Percentiles rank a stretch among this genome's conserved stretches.
Conservation (phyloP, 2,888 invertebrate genomes). For the Euproctis similis region DNA sequence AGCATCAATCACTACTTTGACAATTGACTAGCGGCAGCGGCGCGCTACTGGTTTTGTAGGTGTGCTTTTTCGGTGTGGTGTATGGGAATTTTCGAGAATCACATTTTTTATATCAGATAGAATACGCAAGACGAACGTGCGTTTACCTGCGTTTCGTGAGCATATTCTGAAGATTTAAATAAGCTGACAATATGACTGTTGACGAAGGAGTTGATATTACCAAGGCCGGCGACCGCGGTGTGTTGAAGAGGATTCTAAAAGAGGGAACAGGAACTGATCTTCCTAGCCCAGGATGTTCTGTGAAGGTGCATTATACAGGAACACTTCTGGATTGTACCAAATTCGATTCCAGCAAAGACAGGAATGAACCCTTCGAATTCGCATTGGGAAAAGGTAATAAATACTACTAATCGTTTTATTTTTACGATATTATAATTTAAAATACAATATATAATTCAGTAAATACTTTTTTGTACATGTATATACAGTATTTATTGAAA, state of each 20-base stretch:
- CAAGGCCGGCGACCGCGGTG: slow-evolving; percentile 79
- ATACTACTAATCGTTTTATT: slow-evolving; percentile 18
- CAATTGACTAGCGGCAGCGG: too few species aligned
- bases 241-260: slow-evolving; percentile 84
- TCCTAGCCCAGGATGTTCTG: slow-evolving; percentile 81
- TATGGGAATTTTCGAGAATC: too few species aligned
- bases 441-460: too few species aligned
- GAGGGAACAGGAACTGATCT: slow-evolving; percentile 85
- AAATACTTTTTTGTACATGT: background rate
- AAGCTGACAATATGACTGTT: slow-evolving; percentile 49
- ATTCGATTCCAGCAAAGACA: slow-evolving; percentile 93
- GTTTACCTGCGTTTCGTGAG: too few species aligned
- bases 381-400: slow-evolving; percentile 91
- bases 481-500: too few species aligned
- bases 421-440: too few species aligned
- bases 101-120: too few species aligned
- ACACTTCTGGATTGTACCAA: slow-evolving; percentile 89
- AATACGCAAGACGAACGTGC: too few species aligned
- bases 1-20: too few species aligned
- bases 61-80: too few species aligned
- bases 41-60: too few species aligned
- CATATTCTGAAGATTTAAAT: too few species aligned
- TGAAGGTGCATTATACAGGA: slow-evolving; percentile 92
- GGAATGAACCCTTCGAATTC: slow-evolving; percentile 90
- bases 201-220: slow-evolving; percentile 64